These are phyloP conservation scores for Campoletis raptor DNA, from an alignment of 2,888 invertebrate genomes.

Conservation along the genomic window DNA sequence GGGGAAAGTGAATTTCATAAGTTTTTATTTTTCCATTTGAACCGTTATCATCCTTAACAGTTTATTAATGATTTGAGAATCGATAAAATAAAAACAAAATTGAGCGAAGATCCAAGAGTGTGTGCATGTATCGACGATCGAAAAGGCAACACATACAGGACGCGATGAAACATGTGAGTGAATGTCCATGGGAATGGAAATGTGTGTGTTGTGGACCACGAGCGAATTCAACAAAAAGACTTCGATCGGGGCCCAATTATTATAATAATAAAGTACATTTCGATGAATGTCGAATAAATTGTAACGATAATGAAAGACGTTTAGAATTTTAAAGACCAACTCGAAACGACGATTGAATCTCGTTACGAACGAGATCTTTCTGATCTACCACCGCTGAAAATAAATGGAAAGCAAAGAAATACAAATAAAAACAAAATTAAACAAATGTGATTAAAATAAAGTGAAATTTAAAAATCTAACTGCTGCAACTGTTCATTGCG, in stretches of 20 bases:
- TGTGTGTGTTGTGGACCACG: slow-evolving; percentile 73
- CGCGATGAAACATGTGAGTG: slow-evolving; percentile 30
- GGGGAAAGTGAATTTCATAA: not conserved
- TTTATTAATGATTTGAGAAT: not conserved
- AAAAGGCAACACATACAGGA: slow-evolving; percentile 8
- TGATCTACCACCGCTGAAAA: slow-evolving; percentile 63
- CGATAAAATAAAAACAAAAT: slow-evolving; percentile 26
- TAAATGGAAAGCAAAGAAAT: slow-evolving; percentile 21
- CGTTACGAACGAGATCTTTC: slow-evolving; percentile 67
- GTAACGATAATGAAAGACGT: slow-evolving; percentile 37
- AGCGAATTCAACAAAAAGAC: slow-evolving; percentile 76
- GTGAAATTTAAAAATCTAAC: slow-evolving; percentile 36
- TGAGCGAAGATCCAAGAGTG: slow-evolving; percentile 14
- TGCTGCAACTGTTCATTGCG: slow-evolving; percentile 76
- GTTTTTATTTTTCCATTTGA: slow-evolving; percentile 1
- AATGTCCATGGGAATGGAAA: slow-evolving; percentile 18
- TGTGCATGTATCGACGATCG: slow-evolving; percentile 18
- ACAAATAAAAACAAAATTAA: slow-evolving; percentile 17
- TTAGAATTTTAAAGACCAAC: slow-evolving; percentile 70
- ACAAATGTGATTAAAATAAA: slow-evolving; percentile 30
- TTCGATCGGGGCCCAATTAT: slow-evolving; percentile 79
- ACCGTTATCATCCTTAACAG: not conserved
- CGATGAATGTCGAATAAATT: slow-evolving; percentile 28
- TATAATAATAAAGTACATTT: slow-evolving; percentile 41
- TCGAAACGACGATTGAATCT: slow-evolving; percentile 75